Conservation (phyloP, 2,113 vertebrate genomes). For the Hippocampus zosterae region DNA sequence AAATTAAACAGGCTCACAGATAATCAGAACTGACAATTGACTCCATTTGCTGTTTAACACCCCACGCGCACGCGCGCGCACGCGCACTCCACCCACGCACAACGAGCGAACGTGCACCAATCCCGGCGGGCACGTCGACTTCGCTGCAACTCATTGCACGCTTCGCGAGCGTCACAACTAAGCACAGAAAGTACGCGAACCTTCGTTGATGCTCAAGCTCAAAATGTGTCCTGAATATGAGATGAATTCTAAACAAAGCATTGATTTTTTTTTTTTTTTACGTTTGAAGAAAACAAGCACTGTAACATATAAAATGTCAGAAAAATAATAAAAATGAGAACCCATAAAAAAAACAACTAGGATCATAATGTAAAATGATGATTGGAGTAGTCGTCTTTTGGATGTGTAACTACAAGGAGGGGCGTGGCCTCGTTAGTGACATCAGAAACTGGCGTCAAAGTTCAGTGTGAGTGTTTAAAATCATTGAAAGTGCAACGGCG, state of each 20-base stretch:
- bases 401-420: no score
- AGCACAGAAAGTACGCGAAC: constrained; percentile 24
- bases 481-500: no score
- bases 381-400: no score
- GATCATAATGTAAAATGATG: no score
- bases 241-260: neutral
- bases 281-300: no score
- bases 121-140: constrained; percentile 44
- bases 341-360: no score
- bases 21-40: constrained; percentile 48
- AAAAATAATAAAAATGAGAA: no score
- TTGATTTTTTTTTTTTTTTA: neutral
- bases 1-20: constrained; percentile 41
- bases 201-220: constrained; percentile 6
- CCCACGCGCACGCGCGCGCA: constrained; percentile 3
- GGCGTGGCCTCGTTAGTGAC: no score
- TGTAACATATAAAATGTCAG: no score
- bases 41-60: constrained; percentile 26
- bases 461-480: no score
- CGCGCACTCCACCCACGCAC: neutral
- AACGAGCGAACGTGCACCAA: constrained; percentile 25
- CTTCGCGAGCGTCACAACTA: constrained; percentile 19
- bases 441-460: no score
- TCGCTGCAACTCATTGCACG: constrained; percentile 25
- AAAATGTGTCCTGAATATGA: constrained; percentile 1